Conservation (phyloP, 2,888 invertebrate genomes). For the Aplocera efformata region DNA sequence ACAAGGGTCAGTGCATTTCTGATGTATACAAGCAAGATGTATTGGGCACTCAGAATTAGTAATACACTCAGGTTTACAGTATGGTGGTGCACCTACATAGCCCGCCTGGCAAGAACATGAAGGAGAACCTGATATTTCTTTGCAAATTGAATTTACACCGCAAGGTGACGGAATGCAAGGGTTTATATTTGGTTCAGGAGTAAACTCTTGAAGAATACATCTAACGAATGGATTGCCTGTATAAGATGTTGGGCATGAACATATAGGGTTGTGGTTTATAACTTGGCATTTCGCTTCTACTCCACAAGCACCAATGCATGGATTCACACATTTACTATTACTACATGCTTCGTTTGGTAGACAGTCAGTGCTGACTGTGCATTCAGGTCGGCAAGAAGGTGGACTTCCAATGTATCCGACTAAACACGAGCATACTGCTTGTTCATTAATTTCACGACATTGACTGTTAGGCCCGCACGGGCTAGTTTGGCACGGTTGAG, state of each 20-base stretch:
- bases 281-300: slow-evolving; percentile 87
- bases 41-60: slow-evolving; percentile 87
- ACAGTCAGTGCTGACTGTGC: slow-evolving; percentile 88
- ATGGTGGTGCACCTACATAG: slow-evolving; percentile 85
- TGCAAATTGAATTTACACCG: slow-evolving; percentile 88
- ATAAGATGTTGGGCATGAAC: slow-evolving; percentile 84
- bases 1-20: slow-evolving; percentile 89
- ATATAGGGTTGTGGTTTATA: slow-evolving; percentile 90
- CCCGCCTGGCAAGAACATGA: slow-evolving; percentile 87
- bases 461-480: slow-evolving; percentile 91
- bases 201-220: slow-evolving; percentile 78
- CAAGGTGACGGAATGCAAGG: slow-evolving; percentile 91
- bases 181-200: slow-evolving; percentile 69
- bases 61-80: slow-evolving; percentile 90
- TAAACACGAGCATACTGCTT: slow-evolving; percentile 87
- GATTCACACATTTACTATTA: slow-evolving; percentile 89
- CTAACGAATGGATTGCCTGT: slow-evolving; percentile 89
- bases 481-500: slow-evolving; percentile 70
- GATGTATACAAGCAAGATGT: slow-evolving; percentile 86
- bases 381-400: slow-evolving; percentile 89
- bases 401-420: slow-evolving; percentile 87
- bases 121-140: slow-evolving; percentile 83
- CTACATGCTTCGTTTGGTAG: slow-evolving; percentile 86
- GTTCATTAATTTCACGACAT: slow-evolving; percentile 86
- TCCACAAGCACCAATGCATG: slow-evolving; percentile 92